phyloP scores from a whole-genome alignment of 2,113 vertebrate species.

The Actenoides hombroni region DNA sequence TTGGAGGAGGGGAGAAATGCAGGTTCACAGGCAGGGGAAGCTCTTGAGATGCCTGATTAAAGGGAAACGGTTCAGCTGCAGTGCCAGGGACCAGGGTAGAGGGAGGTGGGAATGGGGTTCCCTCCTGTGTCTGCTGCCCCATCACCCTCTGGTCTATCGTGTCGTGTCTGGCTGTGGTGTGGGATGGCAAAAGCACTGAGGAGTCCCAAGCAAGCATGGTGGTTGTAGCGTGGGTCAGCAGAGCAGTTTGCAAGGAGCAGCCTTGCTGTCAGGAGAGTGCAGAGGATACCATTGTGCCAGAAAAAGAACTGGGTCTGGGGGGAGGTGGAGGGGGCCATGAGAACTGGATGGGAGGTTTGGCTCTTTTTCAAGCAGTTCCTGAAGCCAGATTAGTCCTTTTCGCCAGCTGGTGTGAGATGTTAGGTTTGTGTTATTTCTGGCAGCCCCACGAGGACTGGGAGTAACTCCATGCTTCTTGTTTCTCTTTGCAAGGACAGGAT shows the following conservation, averaged over 20 bases:
- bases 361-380: slow-evolving; percentile 31
- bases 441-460: slow-evolving; percentile 4
- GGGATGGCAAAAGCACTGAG: not conserved
- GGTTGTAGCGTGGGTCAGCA: accelerated
- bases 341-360: slow-evolving; percentile 56
- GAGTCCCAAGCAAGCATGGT: not conserved
- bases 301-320: slow-evolving; percentile 26
- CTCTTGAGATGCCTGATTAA: not conserved
- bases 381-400: slow-evolving; percentile 39
- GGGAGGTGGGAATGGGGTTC: not conserved
- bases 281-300: slow-evolving; percentile 2
- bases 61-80: not conserved
- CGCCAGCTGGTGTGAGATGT: slow-evolving; percentile 42
- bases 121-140: not conserved
- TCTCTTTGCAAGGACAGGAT: not conserved
- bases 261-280: not conserved
- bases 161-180: accelerated
- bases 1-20: not conserved
- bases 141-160: not conserved
- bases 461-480: slow-evolving; percentile 15
- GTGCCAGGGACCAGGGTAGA: not conserved
- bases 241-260: not conserved
- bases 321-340: slow-evolving; percentile 18
- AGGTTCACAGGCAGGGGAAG: not conserved
- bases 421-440: slow-evolving; percentile 65